Conservation (phyloP, 2,797 vertebrate genomes). For the Halcyon leucocephala region DNA sequence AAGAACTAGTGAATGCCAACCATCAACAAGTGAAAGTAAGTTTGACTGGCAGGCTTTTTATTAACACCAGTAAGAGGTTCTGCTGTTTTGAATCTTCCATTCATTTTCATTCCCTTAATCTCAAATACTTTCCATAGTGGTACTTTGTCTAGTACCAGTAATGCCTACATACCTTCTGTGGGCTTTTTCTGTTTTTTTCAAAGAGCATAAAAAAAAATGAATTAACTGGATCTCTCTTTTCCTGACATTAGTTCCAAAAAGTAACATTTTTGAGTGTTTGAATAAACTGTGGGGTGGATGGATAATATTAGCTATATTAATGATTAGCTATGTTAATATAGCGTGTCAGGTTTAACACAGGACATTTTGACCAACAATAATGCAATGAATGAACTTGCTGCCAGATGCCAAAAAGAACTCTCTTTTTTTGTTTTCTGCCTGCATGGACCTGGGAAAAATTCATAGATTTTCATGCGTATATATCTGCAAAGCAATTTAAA, state of each 20-base stretch:
- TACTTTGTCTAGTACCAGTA: neutral
- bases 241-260: neutral
- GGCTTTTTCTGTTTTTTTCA: neutral
- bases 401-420: neutral
- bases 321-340: neutral
- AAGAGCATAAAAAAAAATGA: neutral
- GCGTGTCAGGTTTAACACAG: neutral
- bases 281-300: neutral
- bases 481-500: neutral
- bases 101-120: neutral
- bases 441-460: neutral
- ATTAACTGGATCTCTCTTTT: neutral
- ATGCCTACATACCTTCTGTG: neutral
- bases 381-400: neutral
- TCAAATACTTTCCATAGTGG: neutral
- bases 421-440: neutral
- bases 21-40: slow-evolving; percentile 82
- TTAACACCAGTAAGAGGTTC: neutral
- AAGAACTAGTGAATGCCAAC: slow-evolving; percentile 73
- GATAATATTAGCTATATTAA: neutral
- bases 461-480: neutral
- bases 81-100: neutral
- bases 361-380: neutral
- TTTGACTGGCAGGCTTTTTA: neutral
- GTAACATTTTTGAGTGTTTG: neutral